These are phyloP conservation scores for Mico argentatus DNA, from an alignment of 2,797 vertebrate genomes.

Conservation along the genomic window DNA sequence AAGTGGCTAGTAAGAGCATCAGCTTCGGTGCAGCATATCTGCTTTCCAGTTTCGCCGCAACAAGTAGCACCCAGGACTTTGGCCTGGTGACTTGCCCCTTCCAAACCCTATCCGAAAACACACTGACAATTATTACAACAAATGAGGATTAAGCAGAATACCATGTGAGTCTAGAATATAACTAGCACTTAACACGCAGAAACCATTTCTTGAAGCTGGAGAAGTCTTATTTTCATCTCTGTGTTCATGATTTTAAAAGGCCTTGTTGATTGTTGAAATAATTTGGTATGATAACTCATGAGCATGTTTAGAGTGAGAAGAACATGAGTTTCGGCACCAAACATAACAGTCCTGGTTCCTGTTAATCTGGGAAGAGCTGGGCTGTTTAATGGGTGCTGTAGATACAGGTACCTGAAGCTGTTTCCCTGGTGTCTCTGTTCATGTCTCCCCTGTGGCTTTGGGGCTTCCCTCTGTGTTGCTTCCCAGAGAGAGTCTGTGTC, in stretches of 20 bases:
- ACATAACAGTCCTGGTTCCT: not conserved
- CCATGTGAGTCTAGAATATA: fast-evolving
- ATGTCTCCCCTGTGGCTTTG: not conserved
- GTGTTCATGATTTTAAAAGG: not conserved
- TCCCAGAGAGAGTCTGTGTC: not conserved
- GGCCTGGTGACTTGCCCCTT: not conserved
- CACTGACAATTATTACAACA: fast-evolving
- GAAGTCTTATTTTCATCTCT: not conserved
- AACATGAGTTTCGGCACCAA: not conserved
- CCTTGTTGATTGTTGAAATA: not conserved
- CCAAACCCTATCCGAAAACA: not conserved
- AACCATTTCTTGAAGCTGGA: not conserved
- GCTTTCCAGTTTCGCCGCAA: not conserved
- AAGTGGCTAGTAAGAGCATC: fast-evolving
- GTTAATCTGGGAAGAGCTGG: not conserved
- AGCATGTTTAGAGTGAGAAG: not conserved
- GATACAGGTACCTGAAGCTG: not conserved
- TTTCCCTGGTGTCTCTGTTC: not conserved
- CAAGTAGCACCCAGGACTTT: not conserved
- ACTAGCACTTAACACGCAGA: not conserved
- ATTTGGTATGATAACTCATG: not conserved
- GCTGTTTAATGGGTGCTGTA: fast-evolving
- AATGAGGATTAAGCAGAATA: not conserved
- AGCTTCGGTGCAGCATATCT: not conserved
- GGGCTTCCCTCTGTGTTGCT: not conserved